These are phyloP conservation scores for Steinernema scapterisci DNA, from an alignment of 2,888 invertebrate species.

Conservation along the genomic window DNA sequence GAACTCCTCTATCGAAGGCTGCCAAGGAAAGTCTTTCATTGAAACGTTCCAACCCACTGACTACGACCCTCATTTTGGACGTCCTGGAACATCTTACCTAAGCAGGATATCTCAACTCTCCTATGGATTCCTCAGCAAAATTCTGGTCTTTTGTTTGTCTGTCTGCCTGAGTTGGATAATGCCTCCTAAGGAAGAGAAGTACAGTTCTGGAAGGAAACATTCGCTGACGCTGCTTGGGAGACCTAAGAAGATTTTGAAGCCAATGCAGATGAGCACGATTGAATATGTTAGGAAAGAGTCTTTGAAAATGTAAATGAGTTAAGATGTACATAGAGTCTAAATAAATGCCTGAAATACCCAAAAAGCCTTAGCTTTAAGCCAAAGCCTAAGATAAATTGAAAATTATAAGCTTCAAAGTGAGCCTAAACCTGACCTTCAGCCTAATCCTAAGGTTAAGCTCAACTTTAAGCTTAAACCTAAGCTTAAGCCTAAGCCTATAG, in stretches of 20 bases:
- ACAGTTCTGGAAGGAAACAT: background rate
- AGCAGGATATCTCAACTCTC: constrained; percentile 27
- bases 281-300: background rate
- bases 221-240: constrained; percentile 9
- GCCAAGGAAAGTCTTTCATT: constrained; percentile 10
- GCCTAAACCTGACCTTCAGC: no score
- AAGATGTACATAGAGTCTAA: background rate
- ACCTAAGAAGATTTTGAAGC: background rate
- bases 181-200: background rate
- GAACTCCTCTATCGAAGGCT: constrained; percentile 21
- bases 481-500: no score
- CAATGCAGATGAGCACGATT: no score
- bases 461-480: no score
- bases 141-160: background rate
- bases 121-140: constrained; percentile 6
- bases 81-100: background rate
- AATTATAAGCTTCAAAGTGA: no score
- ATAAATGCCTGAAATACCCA: background rate
- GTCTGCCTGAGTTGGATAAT: background rate
- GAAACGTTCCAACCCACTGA: background rate
- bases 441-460: no score
- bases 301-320: background rate
- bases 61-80: constrained; percentile 14
- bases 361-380: no score
- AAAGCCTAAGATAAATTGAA: no score